A percentile compares a stretch with the other conserved stretches of the same genome.
These are phyloP conservation scores for Trachurus trachurus DNA, from an alignment of 2,797 vertebrate genomes.

Conservation along the genomic window DNA sequence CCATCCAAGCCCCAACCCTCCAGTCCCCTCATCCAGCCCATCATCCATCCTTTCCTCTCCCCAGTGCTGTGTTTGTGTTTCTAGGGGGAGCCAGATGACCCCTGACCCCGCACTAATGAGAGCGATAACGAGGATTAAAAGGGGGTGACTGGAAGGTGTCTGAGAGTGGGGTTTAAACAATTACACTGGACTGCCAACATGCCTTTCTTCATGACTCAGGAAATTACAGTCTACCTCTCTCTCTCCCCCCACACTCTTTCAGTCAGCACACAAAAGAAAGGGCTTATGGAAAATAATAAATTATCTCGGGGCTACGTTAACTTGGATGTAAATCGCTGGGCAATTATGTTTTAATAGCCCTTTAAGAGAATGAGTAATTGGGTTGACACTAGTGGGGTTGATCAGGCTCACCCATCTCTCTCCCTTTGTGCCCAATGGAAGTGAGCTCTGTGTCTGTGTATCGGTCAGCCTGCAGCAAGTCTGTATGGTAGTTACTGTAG, in stretches of 20 bases:
- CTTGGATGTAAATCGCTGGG: conserved; percentile 88
- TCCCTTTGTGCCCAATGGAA: conserved; percentile 72
- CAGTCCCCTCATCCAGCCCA: conserved; percentile 50
- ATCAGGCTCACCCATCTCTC: conserved; percentile 84
- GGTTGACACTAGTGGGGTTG: conserved; percentile 85
- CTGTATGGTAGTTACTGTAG: neutral
- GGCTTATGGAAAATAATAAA: conserved; percentile 90
- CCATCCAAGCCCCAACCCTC: conserved; percentile 9
- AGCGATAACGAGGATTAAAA: conserved; percentile 86
- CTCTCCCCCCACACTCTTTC: conserved; percentile 66
- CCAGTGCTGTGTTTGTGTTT: conserved; percentile 80
- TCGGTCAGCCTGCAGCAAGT: conserved; percentile 57
- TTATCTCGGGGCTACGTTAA: conserved; percentile 87
- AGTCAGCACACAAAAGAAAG: conserved; percentile 81
- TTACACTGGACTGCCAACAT: conserved; percentile 83
- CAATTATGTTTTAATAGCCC: conserved; percentile 91
- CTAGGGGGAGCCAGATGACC: conserved; percentile 76
- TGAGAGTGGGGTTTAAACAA: conserved; percentile 85
- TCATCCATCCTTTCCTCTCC: conserved; percentile 62
- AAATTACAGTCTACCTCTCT: conserved; percentile 83
- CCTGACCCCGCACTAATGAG: conserved; percentile 83
- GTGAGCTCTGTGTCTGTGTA: conserved; percentile 59
- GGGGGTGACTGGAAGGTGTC: conserved; percentile 84
- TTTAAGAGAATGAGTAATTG: conserved; percentile 91
- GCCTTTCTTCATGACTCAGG: conserved; percentile 85